phyloP scores from a whole-genome alignment of 2,797 vertebrate genomes.

The Pipistrellus pipistrellus region DNA sequence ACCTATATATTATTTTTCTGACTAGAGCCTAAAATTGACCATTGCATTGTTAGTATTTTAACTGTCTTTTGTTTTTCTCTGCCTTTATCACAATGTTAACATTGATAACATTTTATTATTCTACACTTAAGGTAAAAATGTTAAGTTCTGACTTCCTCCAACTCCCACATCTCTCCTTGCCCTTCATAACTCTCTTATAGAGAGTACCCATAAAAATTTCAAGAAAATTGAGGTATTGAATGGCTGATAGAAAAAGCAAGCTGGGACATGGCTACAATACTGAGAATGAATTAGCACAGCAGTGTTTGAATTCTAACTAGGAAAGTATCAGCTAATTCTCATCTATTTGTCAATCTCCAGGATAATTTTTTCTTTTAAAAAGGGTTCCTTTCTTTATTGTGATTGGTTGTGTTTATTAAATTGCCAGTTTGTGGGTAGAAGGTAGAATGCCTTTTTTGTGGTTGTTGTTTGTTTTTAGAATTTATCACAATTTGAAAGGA shows the following conservation, averaged over 20 bases:
- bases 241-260: neutral
- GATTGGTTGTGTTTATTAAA: neutral
- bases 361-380: neutral
- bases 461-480: neutral
- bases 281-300: neutral
- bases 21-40: neutral
- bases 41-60: neutral
- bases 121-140: neutral
- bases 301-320: neutral
- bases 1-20: neutral
- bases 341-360: slow-evolving; percentile 5
- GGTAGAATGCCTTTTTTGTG: neutral
- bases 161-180: neutral
- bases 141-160: neutral
- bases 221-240: neutral
- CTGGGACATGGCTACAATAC: neutral
- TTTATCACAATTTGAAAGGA: neutral
- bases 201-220: slow-evolving; percentile 40
- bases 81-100: neutral
- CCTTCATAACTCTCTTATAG: neutral
- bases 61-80: neutral
- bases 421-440: neutral
- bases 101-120: neutral
- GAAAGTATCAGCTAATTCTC: neutral
- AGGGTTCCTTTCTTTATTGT: slow-evolving; percentile 2